Evolutionary conservation across 1,140 invertebrate species (phyloP).

Genomic region (Augochlora pura): DNA sequence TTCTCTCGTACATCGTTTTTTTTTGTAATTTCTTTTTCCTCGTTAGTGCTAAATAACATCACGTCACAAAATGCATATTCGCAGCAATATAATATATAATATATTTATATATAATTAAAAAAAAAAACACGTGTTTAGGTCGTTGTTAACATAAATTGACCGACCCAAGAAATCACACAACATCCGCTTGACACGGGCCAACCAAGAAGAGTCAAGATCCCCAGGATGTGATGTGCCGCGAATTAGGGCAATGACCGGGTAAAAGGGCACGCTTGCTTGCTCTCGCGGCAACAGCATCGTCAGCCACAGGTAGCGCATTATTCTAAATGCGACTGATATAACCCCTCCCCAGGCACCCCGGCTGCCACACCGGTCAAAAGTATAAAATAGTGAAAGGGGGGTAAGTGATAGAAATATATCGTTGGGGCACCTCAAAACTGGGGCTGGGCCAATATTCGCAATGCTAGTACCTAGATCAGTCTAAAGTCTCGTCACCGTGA

Average conservation of each 20-base stretch:
- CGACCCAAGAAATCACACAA: constrained; percentile 77
- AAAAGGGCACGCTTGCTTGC: constrained; percentile 66
- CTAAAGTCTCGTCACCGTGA: constrained; percentile 81
- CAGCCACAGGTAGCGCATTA: constrained; percentile 79
- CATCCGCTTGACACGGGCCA: constrained; percentile 75
- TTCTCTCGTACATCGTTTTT: constrained; percentile 50
- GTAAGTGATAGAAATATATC: constrained; percentile 49
- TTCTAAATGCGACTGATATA: constrained; percentile 75
- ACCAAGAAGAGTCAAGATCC: constrained; percentile 74
- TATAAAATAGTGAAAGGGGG: constrained; percentile 59
- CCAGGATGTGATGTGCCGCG: constrained; percentile 68
- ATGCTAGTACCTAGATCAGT: constrained; percentile 81
- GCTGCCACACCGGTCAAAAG: constrained; percentile 62
- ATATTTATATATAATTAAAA: constrained; percentile 85
- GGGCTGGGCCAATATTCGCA: constrained; percentile 74
- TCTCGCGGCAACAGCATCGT: constrained; percentile 70
- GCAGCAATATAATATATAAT: constrained; percentile 90
- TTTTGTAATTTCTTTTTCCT: constrained; percentile 75
- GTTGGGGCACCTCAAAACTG: constrained; percentile 66
- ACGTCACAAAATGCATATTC: constrained; percentile 88
- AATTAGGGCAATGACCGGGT: constrained; percentile 72
- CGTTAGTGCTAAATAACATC: constrained; percentile 88
- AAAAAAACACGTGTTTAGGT: constrained; percentile 74
- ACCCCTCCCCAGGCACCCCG: constrained; percentile 67
- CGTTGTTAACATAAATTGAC: constrained; percentile 72